Conservation (phyloP, 2,113 vertebrate genomes). For the Fulmarus glacialis region DNA sequence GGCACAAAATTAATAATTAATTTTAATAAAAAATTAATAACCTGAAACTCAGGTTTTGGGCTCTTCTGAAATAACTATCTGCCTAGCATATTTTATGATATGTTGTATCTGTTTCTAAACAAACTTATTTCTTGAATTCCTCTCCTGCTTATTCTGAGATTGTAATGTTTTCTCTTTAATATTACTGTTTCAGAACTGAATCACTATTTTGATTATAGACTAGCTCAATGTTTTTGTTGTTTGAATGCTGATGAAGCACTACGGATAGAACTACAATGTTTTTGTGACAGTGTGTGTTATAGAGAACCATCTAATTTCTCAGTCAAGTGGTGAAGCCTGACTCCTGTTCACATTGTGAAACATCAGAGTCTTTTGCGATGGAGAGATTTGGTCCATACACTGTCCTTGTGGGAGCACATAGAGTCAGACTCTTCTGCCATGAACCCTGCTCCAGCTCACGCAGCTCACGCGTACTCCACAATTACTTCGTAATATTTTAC, state of each 20-base stretch:
- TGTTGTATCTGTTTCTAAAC: not conserved
- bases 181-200: not conserved
- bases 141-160: not conserved
- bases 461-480: rapidly evolving
- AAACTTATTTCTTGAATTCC: not conserved
- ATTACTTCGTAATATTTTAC: not conserved
- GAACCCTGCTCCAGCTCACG: not conserved
- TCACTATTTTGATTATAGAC: not conserved
- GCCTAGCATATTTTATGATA: not conserved
- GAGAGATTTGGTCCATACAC: not conserved
- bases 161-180: not conserved
- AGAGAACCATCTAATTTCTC: not conserved
- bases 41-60: not conserved
- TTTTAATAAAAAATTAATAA: not conserved
- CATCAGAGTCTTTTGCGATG: not conserved
- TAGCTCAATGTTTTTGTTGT: not conserved
- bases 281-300: not conserved
- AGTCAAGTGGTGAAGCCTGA: not conserved
- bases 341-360: not conserved
- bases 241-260: not conserved
- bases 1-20: not conserved
- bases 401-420: not conserved
- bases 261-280: not conserved
- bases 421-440: not conserved
- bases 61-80: not conserved